A percentile compares a stretch with the other conserved stretches of the same genome.
phyloP scores from a whole-genome alignment of 2,797 vertebrate genomes.

The Epinephelus coioides region DNA sequence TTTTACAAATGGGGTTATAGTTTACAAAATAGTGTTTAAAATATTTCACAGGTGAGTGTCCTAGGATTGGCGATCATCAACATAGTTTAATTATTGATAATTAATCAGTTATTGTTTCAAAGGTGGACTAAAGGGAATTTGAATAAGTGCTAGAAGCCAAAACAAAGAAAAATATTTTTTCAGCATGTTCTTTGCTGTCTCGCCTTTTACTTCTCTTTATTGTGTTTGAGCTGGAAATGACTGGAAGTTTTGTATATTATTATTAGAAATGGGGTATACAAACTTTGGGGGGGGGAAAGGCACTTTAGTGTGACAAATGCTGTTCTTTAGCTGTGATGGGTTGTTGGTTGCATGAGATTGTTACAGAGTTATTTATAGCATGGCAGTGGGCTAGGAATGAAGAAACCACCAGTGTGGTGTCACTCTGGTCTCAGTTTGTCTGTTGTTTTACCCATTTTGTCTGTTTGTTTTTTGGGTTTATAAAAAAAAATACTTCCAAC shows the following conservation, averaged over 20 bases:
- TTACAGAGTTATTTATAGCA: slow-evolving; percentile 63
- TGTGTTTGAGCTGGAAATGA: slow-evolving; percentile 53
- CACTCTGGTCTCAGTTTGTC: slow-evolving; percentile 53
- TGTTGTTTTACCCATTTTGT: slow-evolving; percentile 42
- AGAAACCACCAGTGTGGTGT: slow-evolving; percentile 41
- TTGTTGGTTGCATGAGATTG: slow-evolving; percentile 67
- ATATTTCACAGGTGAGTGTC: slow-evolving; percentile 26
- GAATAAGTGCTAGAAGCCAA: slow-evolving; percentile 55
- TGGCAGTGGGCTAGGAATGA: slow-evolving; percentile 51
- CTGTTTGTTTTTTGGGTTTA: slow-evolving; percentile 50
- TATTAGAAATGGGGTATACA: slow-evolving; percentile 46
- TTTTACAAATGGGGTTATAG: slow-evolving; percentile 32
- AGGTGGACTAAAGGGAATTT: slow-evolving; percentile 46
- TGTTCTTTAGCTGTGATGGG: slow-evolving; percentile 39
- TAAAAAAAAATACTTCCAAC: slow-evolving; percentile 40
- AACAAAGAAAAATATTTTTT: slow-evolving; percentile 26
- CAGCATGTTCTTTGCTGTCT: slow-evolving; percentile 56
- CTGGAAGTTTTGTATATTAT: slow-evolving; percentile 48
- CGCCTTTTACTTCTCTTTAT: slow-evolving; percentile 25
- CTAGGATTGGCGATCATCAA: slow-evolving; percentile 7
- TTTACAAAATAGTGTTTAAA: slow-evolving; percentile 27
- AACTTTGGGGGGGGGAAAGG: slow-evolving; percentile 21
- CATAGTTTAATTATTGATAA: slow-evolving; percentile 7
- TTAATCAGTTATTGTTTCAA: slow-evolving; percentile 28
- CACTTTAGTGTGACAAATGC: slow-evolving; percentile 62